Base-by-base conservation (phyloP, 2,888 invertebrate genomes). In the Leucoptera coffeella region DNA sequence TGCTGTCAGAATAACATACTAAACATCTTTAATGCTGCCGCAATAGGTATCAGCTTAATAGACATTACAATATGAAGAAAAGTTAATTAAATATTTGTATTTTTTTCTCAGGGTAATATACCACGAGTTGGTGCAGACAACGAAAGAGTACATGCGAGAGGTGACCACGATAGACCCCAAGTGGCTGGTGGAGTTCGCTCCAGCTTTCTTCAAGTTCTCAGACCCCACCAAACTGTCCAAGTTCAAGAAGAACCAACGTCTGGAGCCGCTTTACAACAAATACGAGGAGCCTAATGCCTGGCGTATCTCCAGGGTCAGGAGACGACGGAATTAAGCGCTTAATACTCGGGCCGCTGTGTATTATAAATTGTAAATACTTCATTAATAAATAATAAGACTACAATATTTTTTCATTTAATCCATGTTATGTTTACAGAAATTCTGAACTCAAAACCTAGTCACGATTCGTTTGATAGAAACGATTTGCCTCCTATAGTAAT, bases 251-350 rank as follows among this genome's bases (percentile, higher is more conserved):
- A 95, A 96, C 69, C 96, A 99, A 74, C 78, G 95, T 33, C 75
- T 99, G 35, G 97, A 99, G 47, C 99, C 99, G 0, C 71, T 99
- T 3, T 94, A 93, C 60, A 99, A 99, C 59, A 99, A 99, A 67
- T 99, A 96, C 48, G 97, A 99, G 57, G 97, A 99, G 53, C 92
- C 96, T 0, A 99, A 99, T 53, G 90, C 96, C 0, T 99, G 99
- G 99, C 80, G 99, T 56, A 97, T 99, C 69, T 97, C 97, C 0
- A 72, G 93, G 38, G 91, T 91, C 14, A 75, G 92, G 25, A 74
- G 91, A 43, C 75, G 93, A 45, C 75, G 92, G 41, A 93, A 93
- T 76, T 93, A 82, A 21, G 12, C n/a, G n/a, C 10, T 21, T 26
- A 4, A 5, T 23, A 12, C 3, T 14, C 8, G 6, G 8, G 11